These are phyloP conservation scores for Conus canariensis DNA, from an alignment of 2,888 invertebrate genomes.

Conservation along the genomic window DNA sequence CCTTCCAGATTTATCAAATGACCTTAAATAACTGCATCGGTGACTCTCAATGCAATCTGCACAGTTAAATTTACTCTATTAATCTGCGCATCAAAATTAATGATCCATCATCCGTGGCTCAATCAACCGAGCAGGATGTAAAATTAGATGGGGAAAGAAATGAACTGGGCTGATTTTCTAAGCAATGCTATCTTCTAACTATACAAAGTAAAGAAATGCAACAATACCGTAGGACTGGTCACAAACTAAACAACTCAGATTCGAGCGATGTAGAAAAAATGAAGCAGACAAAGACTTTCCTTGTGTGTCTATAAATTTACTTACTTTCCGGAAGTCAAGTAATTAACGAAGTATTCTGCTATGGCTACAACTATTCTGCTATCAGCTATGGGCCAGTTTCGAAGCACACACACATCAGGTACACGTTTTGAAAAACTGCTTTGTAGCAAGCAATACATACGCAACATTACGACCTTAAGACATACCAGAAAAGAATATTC, in stretches of 20 bases:
- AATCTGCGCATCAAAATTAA: too few relatives aligned
- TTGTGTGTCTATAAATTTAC: not conserved
- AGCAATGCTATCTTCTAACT: not conserved
- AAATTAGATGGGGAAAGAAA: slow-evolving; percentile 11
- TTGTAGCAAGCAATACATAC: not conserved
- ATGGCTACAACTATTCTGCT: not conserved
- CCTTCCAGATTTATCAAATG: too few relatives aligned
- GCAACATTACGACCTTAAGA: not conserved
- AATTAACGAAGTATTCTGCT: not conserved
- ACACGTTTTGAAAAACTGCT: not conserved
- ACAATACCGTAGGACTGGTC: not conserved
- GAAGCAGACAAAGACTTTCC: not conserved
- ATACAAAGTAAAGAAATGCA: not conserved
- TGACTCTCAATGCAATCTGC: too few relatives aligned
- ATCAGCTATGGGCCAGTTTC: not conserved
- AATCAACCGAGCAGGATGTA: not conserved
- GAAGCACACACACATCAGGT: not conserved
- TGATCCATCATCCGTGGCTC: too few relatives aligned
- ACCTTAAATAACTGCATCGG: too few relatives aligned
- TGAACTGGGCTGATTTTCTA: not conserved
- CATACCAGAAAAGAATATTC: not conserved
- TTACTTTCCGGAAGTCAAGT: slow-evolving; percentile 9
- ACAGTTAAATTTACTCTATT: too few relatives aligned
- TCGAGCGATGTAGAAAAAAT: not conserved
- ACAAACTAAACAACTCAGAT: too few relatives aligned